Evolutionary conservation across 1,140 invertebrate genomes (phyloP), one percentile per base, ranked within the genome.

Genomic region (Panagrolaimus sp.): DNA sequence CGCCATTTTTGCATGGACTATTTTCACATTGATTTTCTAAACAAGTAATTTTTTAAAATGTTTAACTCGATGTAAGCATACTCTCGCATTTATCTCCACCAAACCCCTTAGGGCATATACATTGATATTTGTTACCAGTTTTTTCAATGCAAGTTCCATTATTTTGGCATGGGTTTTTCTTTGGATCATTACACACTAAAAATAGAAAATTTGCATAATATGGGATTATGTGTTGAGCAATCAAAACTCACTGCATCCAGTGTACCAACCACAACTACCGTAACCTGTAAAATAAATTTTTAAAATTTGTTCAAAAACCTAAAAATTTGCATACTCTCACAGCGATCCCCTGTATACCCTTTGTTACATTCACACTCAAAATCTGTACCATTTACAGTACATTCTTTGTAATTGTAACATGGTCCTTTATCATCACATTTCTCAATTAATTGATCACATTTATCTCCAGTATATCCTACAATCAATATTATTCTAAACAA

Each of bases 141-240:
- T 58, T 58, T 58, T 58, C 21, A 14, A 58, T 28, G n/a, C 52
- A 58, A 1, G n/a, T 14, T 14, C 52, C 52, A 14, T 28, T 28
- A 28, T 58, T 58, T 58, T 58, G 21, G 8, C 52, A 58, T 8
- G 21, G 47, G 10, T 48, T 58, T 26, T 58, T 58, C 28, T 21
- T 21, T 14, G 52, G 52, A 21, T 28, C 21, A 26, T 58, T 21
- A 14, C 52, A 58, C 28, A 21, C 52, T 58, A 26, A 17, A 38
- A n/a, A n/a, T n/a, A n/a, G n/a, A 52, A 52, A 52, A 12, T n/a
- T 8, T 0, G 4, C 8, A 21, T 15, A 21, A 2, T 21, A 14
- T 8, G 26, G 5, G 17, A 9, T 21, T 21, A 52, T 10, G 9
- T 9, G n/a, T 1, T 4, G 9, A 52, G 26, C 17, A 14, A 21